Percentiles rank a stretch among this genome's conserved stretches.
phyloP scores from a whole-genome alignment of 92 coral and sea anemone species.

The Montipora capitata region DNA sequence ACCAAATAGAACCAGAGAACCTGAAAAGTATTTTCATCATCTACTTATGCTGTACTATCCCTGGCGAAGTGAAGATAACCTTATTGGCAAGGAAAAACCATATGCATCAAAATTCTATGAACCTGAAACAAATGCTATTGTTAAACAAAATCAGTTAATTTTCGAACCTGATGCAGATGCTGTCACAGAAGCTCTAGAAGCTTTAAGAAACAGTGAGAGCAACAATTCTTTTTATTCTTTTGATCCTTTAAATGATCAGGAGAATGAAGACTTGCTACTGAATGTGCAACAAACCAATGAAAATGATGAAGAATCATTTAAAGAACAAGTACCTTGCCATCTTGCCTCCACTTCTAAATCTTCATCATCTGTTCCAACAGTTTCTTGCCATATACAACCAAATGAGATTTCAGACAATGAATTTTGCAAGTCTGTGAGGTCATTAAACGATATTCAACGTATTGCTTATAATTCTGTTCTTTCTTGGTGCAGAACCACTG shows the following conservation, averaged over 20 bases:
- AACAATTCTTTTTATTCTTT: slow-evolving; percentile 49
- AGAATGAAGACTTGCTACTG: slow-evolving; percentile 62
- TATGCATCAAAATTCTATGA: slow-evolving; percentile 48
- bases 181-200: too few species aligned
- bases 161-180: slow-evolving; percentile 74
- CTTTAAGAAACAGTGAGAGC: slow-evolving; percentile 67
- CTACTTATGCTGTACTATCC: slow-evolving; percentile 2
- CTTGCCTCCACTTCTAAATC: slow-evolving; percentile 40
- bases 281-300: slow-evolving; percentile 31
- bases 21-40: slow-evolving; percentile 71
- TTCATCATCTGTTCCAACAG: slow-evolving; percentile 30
- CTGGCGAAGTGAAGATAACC: slow-evolving; percentile 53
- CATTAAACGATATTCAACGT: slow-evolving; percentile 63
- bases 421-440: slow-evolving; percentile 71
- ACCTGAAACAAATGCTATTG: slow-evolving; percentile 58
- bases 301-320: slow-evolving; percentile 12
- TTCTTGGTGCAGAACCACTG: slow-evolving; percentile 68
- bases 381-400: slow-evolving; percentile 47
- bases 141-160: slow-evolving; percentile 50
- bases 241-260: slow-evolving; percentile 80
- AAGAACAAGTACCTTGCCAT: slow-evolving; percentile 69
- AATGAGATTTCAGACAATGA: slow-evolving; percentile 75
- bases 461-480: slow-evolving; percentile 66
- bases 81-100: slow-evolving; percentile 74
- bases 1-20: too few species aligned